These are phyloP conservation scores for Antitype chi DNA, from an alignment of 2,888 invertebrate species.

Conservation along the genomic window DNA sequence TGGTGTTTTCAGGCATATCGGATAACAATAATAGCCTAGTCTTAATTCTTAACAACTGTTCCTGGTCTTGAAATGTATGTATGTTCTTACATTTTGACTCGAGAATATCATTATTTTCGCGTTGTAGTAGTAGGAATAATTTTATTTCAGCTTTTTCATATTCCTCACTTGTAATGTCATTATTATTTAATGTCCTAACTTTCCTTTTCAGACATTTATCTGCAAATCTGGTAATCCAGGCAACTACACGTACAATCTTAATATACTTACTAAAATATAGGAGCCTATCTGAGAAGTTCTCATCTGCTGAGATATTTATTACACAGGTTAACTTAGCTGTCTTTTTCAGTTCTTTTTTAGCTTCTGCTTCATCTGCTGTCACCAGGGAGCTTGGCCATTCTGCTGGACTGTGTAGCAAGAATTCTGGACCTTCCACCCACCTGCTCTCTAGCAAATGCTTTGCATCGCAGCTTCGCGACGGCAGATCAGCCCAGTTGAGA, in stretches of 20 bases:
- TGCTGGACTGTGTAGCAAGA: not conserved
- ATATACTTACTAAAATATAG: too few relatives aligned
- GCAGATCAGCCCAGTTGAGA: too few relatives aligned
- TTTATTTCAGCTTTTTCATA: not conserved
- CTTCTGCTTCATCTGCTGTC: too few relatives aligned
- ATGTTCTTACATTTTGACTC: not conserved
- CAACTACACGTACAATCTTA: not conserved
- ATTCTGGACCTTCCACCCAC: not conserved
- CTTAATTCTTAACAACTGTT: not conserved
- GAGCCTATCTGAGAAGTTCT: too few relatives aligned
- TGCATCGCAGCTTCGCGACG: not conserved
- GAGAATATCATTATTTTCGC: not conserved
- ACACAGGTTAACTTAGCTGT: too few relatives aligned
- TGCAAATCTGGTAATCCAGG: slow-evolving; percentile 2
- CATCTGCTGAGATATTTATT: too few relatives aligned
- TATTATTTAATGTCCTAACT: not conserved
- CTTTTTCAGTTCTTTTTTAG: too few relatives aligned
- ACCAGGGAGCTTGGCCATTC: too few relatives aligned
- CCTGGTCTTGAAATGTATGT: not conserved
- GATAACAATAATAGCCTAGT: not conserved
- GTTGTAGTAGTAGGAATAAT: not conserved
- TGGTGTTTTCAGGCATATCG: not conserved
- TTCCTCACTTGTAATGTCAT: not conserved
- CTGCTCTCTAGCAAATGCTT: not conserved
- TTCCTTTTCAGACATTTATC: slow-evolving; percentile 2